A percentile compares a stretch with the other conserved stretches of the same genome.
Evolutionary conservation across 2,888 invertebrate genomes (phyloP).

Genomic region (Lacanobia wlatinum): DNA sequence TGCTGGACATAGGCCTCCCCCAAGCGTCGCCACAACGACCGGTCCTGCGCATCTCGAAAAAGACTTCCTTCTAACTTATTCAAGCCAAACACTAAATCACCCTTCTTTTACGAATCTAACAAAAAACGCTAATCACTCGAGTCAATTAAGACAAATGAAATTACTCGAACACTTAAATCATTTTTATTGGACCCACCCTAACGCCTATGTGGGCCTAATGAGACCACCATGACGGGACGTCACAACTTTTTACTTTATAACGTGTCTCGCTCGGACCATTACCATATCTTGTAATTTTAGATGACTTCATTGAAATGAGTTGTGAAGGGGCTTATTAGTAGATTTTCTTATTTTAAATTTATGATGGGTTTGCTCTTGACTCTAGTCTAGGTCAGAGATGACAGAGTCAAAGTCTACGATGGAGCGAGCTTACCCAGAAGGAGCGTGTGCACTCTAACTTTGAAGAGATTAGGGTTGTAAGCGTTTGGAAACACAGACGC

Average conservation of each 20-base stretch:
- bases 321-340: neutral
- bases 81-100: slow-evolving; percentile 19
- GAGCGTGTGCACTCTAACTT: no score
- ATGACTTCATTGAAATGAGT: neutral
- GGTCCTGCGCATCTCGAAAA: no score
- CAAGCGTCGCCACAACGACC: no score
- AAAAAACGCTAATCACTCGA: slow-evolving; percentile 59
- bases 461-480: no score
- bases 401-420: no score
- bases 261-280: neutral
- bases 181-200: slow-evolving; percentile 49
- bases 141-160: slow-evolving; percentile 58
- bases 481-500: no score
- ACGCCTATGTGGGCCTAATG: slow-evolving; percentile 44
- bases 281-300: slow-evolving; percentile 11
- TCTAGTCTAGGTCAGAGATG: no score
- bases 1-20: no score
- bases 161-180: slow-evolving; percentile 60
- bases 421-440: no score
- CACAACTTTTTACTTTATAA: slow-evolving; percentile 38
- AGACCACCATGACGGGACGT: slow-evolving; percentile 42
- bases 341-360: no score
- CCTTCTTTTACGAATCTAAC: neutral
- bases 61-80: neutral
- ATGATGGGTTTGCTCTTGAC: no score